Base-by-base conservation (phyloP, 1,140 invertebrate genomes). In the Drosophila azteca region DNA sequence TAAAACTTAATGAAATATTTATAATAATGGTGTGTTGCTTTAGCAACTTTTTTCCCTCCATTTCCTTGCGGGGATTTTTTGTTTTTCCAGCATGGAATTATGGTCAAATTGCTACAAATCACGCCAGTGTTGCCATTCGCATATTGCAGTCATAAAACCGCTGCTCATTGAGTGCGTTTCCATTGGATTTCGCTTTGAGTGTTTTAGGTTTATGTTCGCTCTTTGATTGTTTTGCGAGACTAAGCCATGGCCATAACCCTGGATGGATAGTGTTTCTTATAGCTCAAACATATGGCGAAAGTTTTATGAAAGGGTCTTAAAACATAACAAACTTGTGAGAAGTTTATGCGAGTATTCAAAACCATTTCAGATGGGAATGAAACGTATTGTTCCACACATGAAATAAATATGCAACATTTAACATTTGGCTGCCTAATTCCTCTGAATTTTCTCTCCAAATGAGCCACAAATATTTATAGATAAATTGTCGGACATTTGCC, bases 1-100 rank as follows among this genome's bases (percentile, higher is more conserved):
- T 78, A 85, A 87, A 85, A 82, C 69, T 82, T 85, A 87, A 87
- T 87, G 83, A 87, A 88, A 87, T 88, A 87, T 87, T 88, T 88
- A 87, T 65, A 82, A 66, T 82, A 88, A 88, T 88, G 74, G 74
- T 79, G 70, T 71, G 65, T 71, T 65, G 65, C 69, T 87, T 70
- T 58, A 71, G 65, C 64, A 78, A 78, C 73, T 58, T 58, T 70
- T 60, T 70, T 54, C 55, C 77, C 64, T 52, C 48, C 57, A 75
- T 67, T 77, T 77, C 52, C 44, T 50, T 44, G 62, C 9, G 17
- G 43, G 54, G 13, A n/a, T 41, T 20, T 48, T 35, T 51, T 52
- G 2, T 44, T 51, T 31, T 51, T 64, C 15, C 31, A 20, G 2
- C 11, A 49, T 54, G 59, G 55, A 87, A 76, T 87, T 82, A 82